These are phyloP conservation scores for Lates calcarifer DNA, from an alignment of 2,113 vertebrate species.

Conservation along the genomic window DNA sequence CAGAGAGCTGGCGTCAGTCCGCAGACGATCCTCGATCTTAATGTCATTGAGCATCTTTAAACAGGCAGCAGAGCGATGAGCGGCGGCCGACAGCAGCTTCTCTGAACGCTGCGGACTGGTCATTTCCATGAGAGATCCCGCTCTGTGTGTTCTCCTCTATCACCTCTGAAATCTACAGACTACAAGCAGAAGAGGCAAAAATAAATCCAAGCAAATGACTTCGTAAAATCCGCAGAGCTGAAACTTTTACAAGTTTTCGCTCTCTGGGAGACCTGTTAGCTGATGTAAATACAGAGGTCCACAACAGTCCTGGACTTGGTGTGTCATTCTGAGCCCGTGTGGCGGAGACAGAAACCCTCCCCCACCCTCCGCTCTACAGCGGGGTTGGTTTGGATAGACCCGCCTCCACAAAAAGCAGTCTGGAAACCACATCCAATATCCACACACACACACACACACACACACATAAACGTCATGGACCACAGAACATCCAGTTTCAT, in stretches of 20 bases:
- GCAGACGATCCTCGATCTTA: constrained; percentile 72
- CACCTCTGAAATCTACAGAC: neutral
- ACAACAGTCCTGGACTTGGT: neutral
- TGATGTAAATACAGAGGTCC: constrained; percentile 26
- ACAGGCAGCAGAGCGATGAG: constrained; percentile 66
- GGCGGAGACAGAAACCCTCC: neutral
- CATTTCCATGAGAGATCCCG: constrained; percentile 79
- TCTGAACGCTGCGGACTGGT: constrained; percentile 81
- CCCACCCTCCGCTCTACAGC: neutral
- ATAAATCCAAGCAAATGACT: neutral
- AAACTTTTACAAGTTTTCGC: neutral
- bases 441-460: neutral
- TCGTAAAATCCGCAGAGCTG: neutral
- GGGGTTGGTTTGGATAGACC: constrained; percentile 6
- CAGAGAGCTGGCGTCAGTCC: constrained; percentile 84
- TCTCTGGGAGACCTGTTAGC: neutral
- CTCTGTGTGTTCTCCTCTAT: neutral
- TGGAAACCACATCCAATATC: neutral
- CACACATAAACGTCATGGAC: neutral
- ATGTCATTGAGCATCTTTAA: constrained; percentile 88
- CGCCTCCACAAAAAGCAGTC: constrained; percentile 16
- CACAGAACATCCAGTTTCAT: too few relatives aligned
- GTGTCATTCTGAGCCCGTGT: constrained; percentile 6
- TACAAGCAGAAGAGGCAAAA: neutral
- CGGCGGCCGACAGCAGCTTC: constrained; percentile 58